phyloP scores from a whole-genome alignment of 2,888 invertebrate genomes.

The Hymenopus coronatus region DNA sequence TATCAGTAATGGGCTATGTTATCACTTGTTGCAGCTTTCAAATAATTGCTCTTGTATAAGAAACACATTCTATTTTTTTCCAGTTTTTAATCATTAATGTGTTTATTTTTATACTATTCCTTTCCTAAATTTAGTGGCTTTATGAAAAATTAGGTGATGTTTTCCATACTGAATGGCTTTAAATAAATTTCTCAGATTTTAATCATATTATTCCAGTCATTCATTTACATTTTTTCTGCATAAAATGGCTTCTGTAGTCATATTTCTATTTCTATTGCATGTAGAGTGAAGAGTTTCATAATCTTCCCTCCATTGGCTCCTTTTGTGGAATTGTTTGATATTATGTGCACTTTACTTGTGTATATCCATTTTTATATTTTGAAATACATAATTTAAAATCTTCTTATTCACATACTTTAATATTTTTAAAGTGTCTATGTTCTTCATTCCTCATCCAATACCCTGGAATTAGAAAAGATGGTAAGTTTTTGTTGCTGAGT shows the following conservation, averaged over 20 bases:
- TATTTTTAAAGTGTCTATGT: neutral
- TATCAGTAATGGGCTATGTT: neutral
- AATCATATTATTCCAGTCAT: too few relatives aligned
- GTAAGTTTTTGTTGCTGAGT: neutral
- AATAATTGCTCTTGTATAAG: neutral
- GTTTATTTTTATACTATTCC: neutral
- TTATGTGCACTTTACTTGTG: too few relatives aligned
- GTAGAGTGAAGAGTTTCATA: too few relatives aligned
- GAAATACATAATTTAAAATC: neutral
- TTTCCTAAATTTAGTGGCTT: neutral
- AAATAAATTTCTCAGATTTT: too few relatives aligned
- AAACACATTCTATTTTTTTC: neutral
- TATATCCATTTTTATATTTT: neutral
- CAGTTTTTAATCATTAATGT: neutral
- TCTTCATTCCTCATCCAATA: neutral
- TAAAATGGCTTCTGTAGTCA: too few relatives aligned
- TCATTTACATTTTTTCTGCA: too few relatives aligned
- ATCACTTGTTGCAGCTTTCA: neutral
- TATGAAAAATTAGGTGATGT: too few relatives aligned
- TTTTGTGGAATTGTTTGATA: too few relatives aligned
- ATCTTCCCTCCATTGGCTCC: too few relatives aligned
- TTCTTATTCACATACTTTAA: neutral
- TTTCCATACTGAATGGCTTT: too few relatives aligned
- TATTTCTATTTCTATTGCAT: too few relatives aligned
- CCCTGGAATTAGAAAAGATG: slow-evolving; percentile 12